Evolutionary conservation across 1,140 invertebrate genomes (phyloP).

Genomic region (Heliconius eleuchia): DNA sequence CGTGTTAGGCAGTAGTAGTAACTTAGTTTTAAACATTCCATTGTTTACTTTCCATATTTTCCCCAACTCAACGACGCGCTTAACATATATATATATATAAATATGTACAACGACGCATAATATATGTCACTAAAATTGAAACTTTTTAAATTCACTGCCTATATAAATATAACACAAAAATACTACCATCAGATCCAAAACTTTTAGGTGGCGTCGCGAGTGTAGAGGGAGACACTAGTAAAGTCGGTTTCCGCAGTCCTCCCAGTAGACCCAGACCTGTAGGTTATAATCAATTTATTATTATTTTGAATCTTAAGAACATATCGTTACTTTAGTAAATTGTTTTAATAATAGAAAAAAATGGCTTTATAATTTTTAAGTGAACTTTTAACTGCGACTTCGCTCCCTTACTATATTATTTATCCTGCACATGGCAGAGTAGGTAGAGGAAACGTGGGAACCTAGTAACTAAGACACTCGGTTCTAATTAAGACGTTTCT

Average conservation of each 20-base stretch:
- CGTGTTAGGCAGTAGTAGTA: neutral
- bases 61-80: neutral
- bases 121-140: no score
- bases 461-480: no score
- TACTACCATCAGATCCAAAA: conserved; percentile 71
- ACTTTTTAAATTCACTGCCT: no score
- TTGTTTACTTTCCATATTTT: neutral
- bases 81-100: neutral
- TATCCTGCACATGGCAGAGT: no score
- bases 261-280: conserved; percentile 60
- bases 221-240: conserved; percentile 55
- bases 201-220: conserved; percentile 64
- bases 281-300: neutral
- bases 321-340: no score
- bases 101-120: no score
- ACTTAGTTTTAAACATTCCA: neutral
- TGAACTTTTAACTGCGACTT: no score
- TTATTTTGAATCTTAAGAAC: neutral
- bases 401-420: no score
- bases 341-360: no score
- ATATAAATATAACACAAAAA: neutral
- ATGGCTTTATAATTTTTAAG: no score
- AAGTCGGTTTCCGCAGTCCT: conserved; percentile 66
- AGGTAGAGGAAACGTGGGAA: no score
- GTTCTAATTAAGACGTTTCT: no score